These are phyloP conservation scores for Murina feae DNA, from an alignment of 2,113 vertebrate species.

Conservation along the genomic window DNA sequence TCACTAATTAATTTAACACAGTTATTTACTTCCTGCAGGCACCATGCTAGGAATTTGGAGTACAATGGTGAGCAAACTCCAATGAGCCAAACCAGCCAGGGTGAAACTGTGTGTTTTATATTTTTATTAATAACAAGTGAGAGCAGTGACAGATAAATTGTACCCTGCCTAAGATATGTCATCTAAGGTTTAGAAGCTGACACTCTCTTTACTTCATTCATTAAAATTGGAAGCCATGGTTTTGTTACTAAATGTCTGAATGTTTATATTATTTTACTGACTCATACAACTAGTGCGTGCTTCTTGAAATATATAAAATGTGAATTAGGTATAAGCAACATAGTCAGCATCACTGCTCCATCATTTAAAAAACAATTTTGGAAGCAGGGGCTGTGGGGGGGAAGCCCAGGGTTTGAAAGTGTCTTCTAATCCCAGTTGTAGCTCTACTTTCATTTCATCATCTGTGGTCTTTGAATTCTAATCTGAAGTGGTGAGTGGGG, in stretches of 20 bases:
- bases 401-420: neutral
- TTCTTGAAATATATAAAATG: constrained; percentile 53
- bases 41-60: neutral
- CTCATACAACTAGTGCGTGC: constrained; percentile 36
- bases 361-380: constrained; percentile 47
- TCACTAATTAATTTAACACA: neutral
- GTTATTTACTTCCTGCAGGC: neutral
- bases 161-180: constrained; percentile 61
- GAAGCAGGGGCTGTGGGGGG: neutral
- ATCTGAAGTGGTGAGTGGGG: constrained; percentile 35
- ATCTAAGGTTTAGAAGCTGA: constrained; percentile 58
- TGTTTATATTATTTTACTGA: constrained; percentile 1
- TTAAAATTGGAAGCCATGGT: constrained; percentile 53
- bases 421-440: neutral
- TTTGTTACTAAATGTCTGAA: constrained; percentile 57
- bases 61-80: neutral
- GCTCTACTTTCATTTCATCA: neutral
- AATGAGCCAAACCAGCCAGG: too few species aligned
- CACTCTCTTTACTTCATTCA: constrained; percentile 66
- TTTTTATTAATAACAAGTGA: constrained; percentile 69
- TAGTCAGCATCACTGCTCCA: constrained; percentile 25
- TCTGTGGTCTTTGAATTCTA: constrained; percentile 37
- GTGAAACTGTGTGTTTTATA: constrained; percentile 19
- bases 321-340: constrained; percentile 42
- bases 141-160: constrained; percentile 69